phyloP scores from a whole-genome alignment of 2,797 vertebrate genomes.

The Chiroxiphia lanceolata region DNA sequence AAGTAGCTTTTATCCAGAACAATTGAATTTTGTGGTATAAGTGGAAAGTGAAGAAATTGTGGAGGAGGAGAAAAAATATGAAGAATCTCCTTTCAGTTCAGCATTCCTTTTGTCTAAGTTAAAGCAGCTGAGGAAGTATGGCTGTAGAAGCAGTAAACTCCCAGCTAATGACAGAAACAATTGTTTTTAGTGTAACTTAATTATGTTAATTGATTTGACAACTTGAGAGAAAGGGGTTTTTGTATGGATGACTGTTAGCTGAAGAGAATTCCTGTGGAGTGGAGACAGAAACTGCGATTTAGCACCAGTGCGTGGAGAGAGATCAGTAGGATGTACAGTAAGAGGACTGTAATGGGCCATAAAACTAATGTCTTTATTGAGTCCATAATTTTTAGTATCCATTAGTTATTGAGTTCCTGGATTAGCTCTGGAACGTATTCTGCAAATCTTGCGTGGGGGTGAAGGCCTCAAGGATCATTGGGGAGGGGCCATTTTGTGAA shows the following conservation, averaged over 20 bases:
- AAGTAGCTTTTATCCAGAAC: background rate
- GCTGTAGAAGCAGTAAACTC: background rate
- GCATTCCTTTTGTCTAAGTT: background rate
- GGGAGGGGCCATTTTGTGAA: background rate
- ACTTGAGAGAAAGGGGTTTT: background rate
- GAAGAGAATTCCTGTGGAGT: slow-evolving; percentile 39
- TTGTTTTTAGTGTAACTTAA: slow-evolving; percentile 47
- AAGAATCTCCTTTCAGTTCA: background rate
- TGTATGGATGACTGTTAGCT: slow-evolving; percentile 42
- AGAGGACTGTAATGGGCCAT: slow-evolving; percentile 53
- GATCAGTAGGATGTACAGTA: slow-evolving; percentile 56
- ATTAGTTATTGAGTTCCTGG: slow-evolving; percentile 53
- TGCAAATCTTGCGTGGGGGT: background rate
- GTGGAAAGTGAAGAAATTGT: background rate
- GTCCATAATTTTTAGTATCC: slow-evolving; percentile 60
- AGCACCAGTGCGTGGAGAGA: background rate
- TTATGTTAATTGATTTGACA: slow-evolving; percentile 53
- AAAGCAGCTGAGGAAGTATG: background rate
- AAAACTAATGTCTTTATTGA: slow-evolving; percentile 61
- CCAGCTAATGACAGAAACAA: slow-evolving; percentile 22
- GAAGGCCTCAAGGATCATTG: background rate
- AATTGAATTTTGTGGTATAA: background rate
- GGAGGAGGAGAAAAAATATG: background rate
- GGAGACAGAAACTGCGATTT: slow-evolving; percentile 31
- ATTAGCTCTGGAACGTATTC: slow-evolving; percentile 15